Evolutionary conservation across 1,140 invertebrate genomes (phyloP), one percentile per base, ranked within the genome.

Genomic region (Melanaphis sacchari): DNA sequence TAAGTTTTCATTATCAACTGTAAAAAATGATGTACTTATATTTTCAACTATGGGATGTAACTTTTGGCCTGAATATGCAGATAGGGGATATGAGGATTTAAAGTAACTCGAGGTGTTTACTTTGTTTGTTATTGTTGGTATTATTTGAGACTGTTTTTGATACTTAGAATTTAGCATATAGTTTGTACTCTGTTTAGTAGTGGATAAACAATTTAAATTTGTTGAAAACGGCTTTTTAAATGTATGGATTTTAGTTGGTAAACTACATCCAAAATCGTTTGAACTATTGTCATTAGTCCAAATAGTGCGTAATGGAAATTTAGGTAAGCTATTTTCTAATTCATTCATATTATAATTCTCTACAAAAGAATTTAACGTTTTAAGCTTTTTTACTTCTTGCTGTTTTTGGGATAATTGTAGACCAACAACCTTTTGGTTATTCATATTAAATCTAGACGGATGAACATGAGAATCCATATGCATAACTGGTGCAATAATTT

Each of bases 271-370:
- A 54, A 93, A 52, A 40, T 93, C 81, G 52, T 38, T 49, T 40
- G 21, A 52, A 18, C 9, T 49, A 6, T 85, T 93, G 18, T 84
- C 40, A 40, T 84, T 85, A 40, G n/a, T 93, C 91, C 91, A 93
- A 40, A 93, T 40, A 52, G 81, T 49, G 8, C 36, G 43, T n/a
- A 82, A 84, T 85, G 76, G 91, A 40, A 84, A 52, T 85, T 40
- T 84, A 49, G 91, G 91, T 49, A 93, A 84, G 84, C 36, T 84
- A 38, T 93, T 52, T 31, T 85, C 36, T 22, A 84, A 40, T 85
- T 49, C 36, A 52, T 49, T 93, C 26, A 93, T 85, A 93, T 92
- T 92, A 84, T 8, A 84, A 36, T 82, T 92, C 7, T 82, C 76
- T 26, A 40, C 24, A 82, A 38, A 36, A 92, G 46, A 52, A 84